phyloP scores from a whole-genome alignment of 2,888 invertebrate species.

The Cerastoderma edule region DNA sequence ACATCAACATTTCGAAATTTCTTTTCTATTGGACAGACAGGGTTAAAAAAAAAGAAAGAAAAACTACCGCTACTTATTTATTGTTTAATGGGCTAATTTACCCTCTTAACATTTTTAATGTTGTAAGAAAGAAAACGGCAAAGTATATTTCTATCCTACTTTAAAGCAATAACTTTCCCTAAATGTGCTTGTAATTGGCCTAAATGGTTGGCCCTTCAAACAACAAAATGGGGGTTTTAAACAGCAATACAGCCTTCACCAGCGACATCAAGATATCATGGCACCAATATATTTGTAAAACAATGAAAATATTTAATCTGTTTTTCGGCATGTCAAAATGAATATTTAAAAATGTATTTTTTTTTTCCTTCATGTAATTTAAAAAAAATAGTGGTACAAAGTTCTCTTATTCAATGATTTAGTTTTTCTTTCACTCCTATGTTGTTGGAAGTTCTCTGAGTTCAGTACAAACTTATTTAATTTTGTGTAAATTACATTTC shows the following conservation, averaged over 20 bases:
- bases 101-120: conserved; percentile 26
- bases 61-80: conserved; percentile 14
- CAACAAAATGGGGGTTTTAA: not conserved
- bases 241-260: not conserved
- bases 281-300: conserved; percentile 12
- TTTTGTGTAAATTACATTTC: too few species aligned
- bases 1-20: too few species aligned
- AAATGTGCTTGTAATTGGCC: conserved; percentile 6
- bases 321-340: not conserved
- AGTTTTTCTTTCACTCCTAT: too few species aligned
- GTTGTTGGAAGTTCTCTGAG: too few species aligned
- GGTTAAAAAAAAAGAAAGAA: too few species aligned
- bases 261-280: not conserved
- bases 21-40: too few species aligned
- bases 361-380: too few species aligned
- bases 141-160: conserved; percentile 17
- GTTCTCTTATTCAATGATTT: too few species aligned
- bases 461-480: too few species aligned
- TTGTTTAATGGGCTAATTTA: conserved; percentile 18
- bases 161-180: conserved; percentile 21
- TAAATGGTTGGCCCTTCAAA: conserved; percentile 2
- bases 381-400: too few species aligned
- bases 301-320: conserved; percentile 13
- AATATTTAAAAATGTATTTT: too few species aligned
- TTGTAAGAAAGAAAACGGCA: conserved; percentile 8